Conservation (phyloP, 2,797 vertebrate genomes). For the Agapornis canus region DNA sequence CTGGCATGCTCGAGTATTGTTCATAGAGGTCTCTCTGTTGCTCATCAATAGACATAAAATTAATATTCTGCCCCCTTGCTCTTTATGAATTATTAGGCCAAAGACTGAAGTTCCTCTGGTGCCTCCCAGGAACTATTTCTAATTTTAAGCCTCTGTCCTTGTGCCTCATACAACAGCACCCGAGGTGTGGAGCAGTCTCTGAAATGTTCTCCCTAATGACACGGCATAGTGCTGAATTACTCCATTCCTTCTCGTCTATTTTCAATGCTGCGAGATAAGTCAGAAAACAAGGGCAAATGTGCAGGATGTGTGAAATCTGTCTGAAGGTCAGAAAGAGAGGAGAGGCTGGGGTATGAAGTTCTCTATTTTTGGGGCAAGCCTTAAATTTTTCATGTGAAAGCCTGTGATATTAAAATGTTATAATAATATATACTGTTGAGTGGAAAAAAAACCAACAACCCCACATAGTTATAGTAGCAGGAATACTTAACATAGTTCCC, state of each 20-base stretch:
- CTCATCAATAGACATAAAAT: background rate
- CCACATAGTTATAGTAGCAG: slow-evolving; percentile 39
- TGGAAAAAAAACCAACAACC: background rate
- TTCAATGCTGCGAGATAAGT: slow-evolving; percentile 18
- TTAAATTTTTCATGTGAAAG: background rate
- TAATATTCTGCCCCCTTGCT: accelerated
- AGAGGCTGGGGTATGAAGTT: background rate
- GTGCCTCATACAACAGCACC: background rate
- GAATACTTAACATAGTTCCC: slow-evolving; percentile 69
- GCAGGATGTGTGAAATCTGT: background rate
- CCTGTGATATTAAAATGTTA: background rate
- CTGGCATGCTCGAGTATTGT: background rate
- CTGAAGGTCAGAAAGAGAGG: slow-evolving; percentile 30
- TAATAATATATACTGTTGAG: background rate
- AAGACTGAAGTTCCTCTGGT: background rate
- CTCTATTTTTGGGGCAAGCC: slow-evolving; percentile 8
- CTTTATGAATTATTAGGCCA: background rate
- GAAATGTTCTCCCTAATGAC: slow-evolving; percentile 17
- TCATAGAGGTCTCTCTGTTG: background rate
- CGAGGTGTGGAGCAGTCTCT: background rate
- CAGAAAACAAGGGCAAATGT: slow-evolving; percentile 20
- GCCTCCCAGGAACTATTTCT: background rate
- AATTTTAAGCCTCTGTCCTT: slow-evolving; percentile 16
- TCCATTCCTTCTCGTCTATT: slow-evolving; percentile 19
- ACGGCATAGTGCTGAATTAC: background rate